Base-by-base conservation (phyloP, 2,888 invertebrate species). In the Drosophila mayaguana region DNA sequence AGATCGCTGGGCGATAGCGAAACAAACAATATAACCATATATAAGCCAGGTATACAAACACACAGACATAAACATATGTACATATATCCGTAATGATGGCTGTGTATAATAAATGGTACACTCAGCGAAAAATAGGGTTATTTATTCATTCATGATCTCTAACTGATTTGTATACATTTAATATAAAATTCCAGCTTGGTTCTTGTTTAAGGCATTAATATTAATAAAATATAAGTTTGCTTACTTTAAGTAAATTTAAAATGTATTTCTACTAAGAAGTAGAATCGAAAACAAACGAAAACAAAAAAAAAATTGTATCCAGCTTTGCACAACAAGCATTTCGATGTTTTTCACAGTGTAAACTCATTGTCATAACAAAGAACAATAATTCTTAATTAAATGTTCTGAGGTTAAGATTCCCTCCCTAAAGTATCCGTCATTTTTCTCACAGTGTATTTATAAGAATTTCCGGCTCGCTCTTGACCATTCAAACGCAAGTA, bases 1-100 rank as follows among this genome's bases (percentile, higher is more conserved):
- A 65, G 76, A 75, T 79, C 75, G 60, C 32, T 43, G 34, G 48
- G 68, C 45, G 78, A 78, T 78, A 70, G 32, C 70, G 61, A 40
- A 72, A 66, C 71, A 75, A 71, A 66, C 65, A 55, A 79, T 70
- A 70, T 66, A 63, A 55, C 50, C 42, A 63, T 51, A 62, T 55
- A 61, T 53, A 56, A 56, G 43, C 43, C 56, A 18, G 43, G 43
- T 43, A 56, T 22, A 53, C 22, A 38, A 14, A 53, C 22, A 14
- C 34, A 51, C 36, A 53, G 11, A 53, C 5, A 22, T n/a, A 36
- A 2, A 16, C 0, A 20, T 48, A 32, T 43, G 38, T 14, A 55
- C 42, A 50, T 62, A 43, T 45, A 36, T 36, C 20, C 40, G 32
- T 46, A 63, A 63, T 38, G 48, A n/a, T 63, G 50, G 3, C 28